phyloP scores from a whole-genome alignment of 2,797 vertebrate species.

The Ciconia nigra region DNA sequence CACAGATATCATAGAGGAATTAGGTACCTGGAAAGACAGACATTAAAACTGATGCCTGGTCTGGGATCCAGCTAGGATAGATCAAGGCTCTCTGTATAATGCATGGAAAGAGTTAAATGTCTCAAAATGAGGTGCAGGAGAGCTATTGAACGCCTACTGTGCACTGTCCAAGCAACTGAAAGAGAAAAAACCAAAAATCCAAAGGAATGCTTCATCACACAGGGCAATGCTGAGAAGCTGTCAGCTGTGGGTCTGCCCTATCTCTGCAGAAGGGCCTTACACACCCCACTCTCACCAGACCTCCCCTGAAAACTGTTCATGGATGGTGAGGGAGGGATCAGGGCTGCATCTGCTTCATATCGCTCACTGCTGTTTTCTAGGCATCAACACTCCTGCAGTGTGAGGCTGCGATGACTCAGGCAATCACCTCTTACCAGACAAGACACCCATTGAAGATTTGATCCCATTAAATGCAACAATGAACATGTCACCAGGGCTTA shows the following conservation, averaged over 20 bases:
- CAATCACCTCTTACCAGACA: not conserved
- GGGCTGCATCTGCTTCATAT: not conserved
- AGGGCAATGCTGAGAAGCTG: not conserved
- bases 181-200: not conserved
- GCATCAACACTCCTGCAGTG: not conserved
- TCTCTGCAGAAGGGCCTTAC: not conserved
- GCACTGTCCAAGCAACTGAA: not conserved
- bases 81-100: not conserved
- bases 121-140: not conserved
- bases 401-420: accelerated
- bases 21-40: not conserved
- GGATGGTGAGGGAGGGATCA: not conserved
- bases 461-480: not conserved
- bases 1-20: not conserved
- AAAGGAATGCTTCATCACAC: not conserved
- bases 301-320: not conserved
- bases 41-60: not conserved
- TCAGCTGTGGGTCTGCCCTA: not conserved
- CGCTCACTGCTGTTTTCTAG: not conserved
- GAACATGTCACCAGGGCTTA: not conserved
- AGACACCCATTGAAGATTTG: not conserved
- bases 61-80: not conserved
- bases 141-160: not conserved
- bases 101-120: not conserved
- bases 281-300: not conserved